Evolutionary conservation across 2,888 invertebrate species (phyloP), one percentile per base, ranked within the genome.

Genomic region (Vandiemenella viatica): DNA sequence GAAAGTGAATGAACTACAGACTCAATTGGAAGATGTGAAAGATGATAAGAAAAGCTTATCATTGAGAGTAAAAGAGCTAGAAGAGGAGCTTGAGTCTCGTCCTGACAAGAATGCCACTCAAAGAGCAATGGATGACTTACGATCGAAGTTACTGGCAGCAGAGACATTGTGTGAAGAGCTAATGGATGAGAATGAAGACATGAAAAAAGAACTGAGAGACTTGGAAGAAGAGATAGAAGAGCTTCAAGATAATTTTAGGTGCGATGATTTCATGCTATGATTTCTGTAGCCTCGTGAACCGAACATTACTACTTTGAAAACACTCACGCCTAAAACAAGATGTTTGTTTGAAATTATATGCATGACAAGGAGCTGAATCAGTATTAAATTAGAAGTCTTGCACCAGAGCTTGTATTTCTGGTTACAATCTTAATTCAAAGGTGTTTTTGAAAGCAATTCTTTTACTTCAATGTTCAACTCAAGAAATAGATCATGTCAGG

Each of bases 151-250:
- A 19, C 70, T 84, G 57, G 88, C 91, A 1, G 88, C 93, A 0
- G 96, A 97, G 67, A 83, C 84, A 8, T 74, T 93, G 20, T 90
- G 91, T 63, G 91, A 92, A 65, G 91, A 90, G 60, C 70, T 95
- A 40, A 89, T 91, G 84, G 93, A 95, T 61, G 95, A 96, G 67
- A 96, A 95, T 68, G 88, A 91, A 61, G 86, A 88, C 56, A 85
- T 93, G 70, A 90, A 92, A 63, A 85, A 87, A 57, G 96, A 97
- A 66, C 76, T 96, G 47, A 72, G 85, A 26, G 92, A 93, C 61
- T 74, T 97, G 61, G 95, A 95, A 63, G 87, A 91, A 55, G 98
- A 98, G 70, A 93, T 98, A 68, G 97, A 98, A 62, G 98, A 98
- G 68, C 84, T 98, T 81, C 96, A 97, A 65, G 97, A 97, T 63